These are phyloP conservation scores for Anguilla japonica DNA, from an alignment of 2,113 vertebrate genomes.

Conservation along the genomic window DNA sequence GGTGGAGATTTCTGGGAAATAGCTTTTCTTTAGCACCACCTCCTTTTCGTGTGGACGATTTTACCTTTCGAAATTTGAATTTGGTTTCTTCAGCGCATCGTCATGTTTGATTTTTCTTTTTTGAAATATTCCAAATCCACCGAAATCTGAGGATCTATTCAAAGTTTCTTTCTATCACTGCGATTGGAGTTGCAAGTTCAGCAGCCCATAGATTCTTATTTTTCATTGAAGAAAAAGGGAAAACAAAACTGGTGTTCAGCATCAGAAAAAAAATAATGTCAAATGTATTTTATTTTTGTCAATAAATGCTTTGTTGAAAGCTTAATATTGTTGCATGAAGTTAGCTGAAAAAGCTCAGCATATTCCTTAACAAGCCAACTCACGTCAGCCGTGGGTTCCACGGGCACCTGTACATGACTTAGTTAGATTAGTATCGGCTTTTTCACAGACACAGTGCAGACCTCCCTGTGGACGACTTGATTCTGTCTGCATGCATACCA, in stretches of 20 bases:
- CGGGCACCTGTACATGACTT: too few species aligned
- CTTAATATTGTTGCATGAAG: background rate
- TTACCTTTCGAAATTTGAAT: background rate
- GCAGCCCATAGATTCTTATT: background rate
- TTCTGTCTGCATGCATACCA: background rate
- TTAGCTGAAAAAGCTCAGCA: too few species aligned
- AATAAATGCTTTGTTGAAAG: slow-evolving; percentile 7
- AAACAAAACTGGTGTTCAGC: background rate
- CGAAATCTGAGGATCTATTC: background rate
- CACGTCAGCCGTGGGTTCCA: too few species aligned
- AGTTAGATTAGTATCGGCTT: too few species aligned
- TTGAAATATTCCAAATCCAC: background rate
- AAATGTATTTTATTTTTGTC: slow-evolving; percentile 6
- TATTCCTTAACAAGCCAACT: too few species aligned
- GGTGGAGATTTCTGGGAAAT: background rate
- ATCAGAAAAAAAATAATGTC: background rate
- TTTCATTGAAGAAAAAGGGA: background rate
- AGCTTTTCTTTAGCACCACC: background rate
- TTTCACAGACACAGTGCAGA: background rate
- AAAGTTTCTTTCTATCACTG: background rate
- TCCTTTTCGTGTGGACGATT: background rate
- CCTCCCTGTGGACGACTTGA: background rate
- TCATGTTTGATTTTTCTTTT: background rate
- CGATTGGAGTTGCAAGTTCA: background rate
- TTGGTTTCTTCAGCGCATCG: background rate